Percentiles rank a stretch among this genome's conserved stretches.
phyloP scores from a whole-genome alignment of 2,797 vertebrate genomes.

The Allobates femoralis region DNA sequence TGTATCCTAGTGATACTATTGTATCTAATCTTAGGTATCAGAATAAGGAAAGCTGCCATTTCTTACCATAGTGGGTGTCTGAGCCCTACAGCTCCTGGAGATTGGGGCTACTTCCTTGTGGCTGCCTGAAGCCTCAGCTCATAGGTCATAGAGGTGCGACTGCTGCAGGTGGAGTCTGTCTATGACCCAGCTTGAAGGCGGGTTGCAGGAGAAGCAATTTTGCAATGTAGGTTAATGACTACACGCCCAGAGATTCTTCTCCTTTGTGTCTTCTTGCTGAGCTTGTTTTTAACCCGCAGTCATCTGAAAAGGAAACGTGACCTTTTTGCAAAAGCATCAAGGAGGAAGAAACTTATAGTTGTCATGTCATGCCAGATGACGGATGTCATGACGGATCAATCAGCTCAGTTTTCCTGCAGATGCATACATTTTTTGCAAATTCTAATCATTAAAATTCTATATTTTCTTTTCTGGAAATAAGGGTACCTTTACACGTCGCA shows the following conservation, averaged over 20 bases:
- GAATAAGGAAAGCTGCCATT: background rate
- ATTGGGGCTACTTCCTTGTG: slow-evolving; percentile 42
- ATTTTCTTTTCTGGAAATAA: too few species aligned
- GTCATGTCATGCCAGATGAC: background rate
- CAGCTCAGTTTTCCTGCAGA: too few species aligned
- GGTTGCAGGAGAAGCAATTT: background rate
- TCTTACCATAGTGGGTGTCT: slow-evolving; percentile 33
- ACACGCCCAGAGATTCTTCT: slow-evolving; percentile 14
- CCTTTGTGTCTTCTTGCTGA: background rate
- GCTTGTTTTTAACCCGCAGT: slow-evolving; percentile 28
- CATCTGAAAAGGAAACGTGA: slow-evolving; percentile 12
- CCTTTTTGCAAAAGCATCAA: background rate
- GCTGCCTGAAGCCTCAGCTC: background rate
- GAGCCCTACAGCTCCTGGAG: background rate
- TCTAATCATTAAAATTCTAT: too few species aligned
- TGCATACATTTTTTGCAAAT: too few species aligned
- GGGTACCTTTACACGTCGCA: too few species aligned
- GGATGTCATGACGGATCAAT: background rate
- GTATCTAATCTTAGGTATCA: background rate
- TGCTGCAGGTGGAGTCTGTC: slow-evolving; percentile 53
- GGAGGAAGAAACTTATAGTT: background rate
- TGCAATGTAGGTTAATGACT: slow-evolving; percentile 51
- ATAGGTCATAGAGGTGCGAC: slow-evolving; percentile 53
- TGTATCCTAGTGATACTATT: background rate
- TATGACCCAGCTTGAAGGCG: background rate